phyloP scores from a whole-genome alignment of 2,888 invertebrate species.

The Ochlodes sylvanus region DNA sequence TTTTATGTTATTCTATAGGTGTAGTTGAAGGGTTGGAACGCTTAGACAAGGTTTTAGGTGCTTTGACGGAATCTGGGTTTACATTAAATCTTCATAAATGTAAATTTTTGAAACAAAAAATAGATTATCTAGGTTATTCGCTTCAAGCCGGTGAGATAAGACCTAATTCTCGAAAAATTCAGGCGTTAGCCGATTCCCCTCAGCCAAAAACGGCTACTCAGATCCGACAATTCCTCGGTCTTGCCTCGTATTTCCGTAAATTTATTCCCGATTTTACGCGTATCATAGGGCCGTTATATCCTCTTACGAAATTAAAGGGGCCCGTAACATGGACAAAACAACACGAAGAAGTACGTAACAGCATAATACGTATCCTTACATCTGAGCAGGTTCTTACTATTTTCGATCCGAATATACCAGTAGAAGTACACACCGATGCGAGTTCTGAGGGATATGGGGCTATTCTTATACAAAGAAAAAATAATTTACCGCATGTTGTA shows the following conservation, averaged over 20 bases:
- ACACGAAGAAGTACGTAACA: constrained; percentile 40
- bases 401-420: constrained; percentile 40
- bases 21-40: constrained; percentile 34
- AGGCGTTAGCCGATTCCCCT: constrained; percentile 39
- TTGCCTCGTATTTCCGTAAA: constrained; percentile 44
- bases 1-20: constrained; percentile 37
- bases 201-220: constrained; percentile 42
- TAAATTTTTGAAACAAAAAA: constrained; percentile 41
- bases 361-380: constrained; percentile 31
- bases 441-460: constrained; percentile 44
- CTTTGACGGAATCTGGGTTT: constrained; percentile 27
- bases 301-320: constrained; percentile 47
- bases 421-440: constrained; percentile 45
- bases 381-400: constrained; percentile 41
- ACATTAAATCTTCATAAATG: constrained; percentile 42
- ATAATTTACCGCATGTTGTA: constrained; percentile 27
- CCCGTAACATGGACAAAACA: constrained; percentile 42
- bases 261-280: constrained; percentile 44
- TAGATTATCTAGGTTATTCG: constrained; percentile 41
- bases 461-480: constrained; percentile 40
- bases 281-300: constrained; percentile 46
- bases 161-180: constrained; percentile 43
- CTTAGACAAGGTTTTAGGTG: constrained; percentile 30
- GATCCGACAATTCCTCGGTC: constrained; percentile 45
- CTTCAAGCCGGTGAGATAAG: constrained; percentile 36